Conservation (phyloP, 92 coral and sea anemone genomes). For the Bergia puertoricense region DNA sequence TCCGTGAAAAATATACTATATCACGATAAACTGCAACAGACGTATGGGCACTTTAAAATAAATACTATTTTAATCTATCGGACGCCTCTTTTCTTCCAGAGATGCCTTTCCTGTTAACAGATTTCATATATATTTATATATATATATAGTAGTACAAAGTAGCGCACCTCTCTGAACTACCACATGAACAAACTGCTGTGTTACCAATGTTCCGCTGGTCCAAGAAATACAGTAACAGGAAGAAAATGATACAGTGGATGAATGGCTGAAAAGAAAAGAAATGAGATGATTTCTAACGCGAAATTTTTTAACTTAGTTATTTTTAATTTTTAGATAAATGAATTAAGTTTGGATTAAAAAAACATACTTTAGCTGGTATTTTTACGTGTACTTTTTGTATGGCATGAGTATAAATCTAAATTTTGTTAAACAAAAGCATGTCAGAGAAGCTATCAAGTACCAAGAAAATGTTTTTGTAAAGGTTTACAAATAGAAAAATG, state of each 20-base stretch:
- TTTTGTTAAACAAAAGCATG: too few relatives aligned
- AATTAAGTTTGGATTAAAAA: too few relatives aligned
- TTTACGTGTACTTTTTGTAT: too few relatives aligned
- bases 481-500: too few relatives aligned
- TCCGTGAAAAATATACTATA: too few relatives aligned
- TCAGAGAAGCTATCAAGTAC: too few relatives aligned
- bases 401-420: too few relatives aligned
- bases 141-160: neutral
- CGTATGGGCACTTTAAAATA: neutral
- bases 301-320: neutral
- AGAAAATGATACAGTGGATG: slow-evolving; percentile 57
- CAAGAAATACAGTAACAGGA: slow-evolving; percentile 62
- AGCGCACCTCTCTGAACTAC: slow-evolving; percentile 33
- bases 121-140: neutral
- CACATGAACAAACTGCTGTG: slow-evolving; percentile 28
- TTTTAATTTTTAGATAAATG: neutral
- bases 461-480: too few relatives aligned
- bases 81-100: too few relatives aligned
- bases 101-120: too few relatives aligned
- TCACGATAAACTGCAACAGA: too few relatives aligned
- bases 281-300: neutral
- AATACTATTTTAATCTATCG: neutral
- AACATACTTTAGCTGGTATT: too few relatives aligned
- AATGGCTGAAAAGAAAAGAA: slow-evolving; percentile 57
- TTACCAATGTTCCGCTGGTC: slow-evolving; percentile 67